Evolutionary conservation across 2,888 invertebrate species (phyloP), one percentile per base, ranked within the genome.

Genomic region (Strigamia crassipes): DNA sequence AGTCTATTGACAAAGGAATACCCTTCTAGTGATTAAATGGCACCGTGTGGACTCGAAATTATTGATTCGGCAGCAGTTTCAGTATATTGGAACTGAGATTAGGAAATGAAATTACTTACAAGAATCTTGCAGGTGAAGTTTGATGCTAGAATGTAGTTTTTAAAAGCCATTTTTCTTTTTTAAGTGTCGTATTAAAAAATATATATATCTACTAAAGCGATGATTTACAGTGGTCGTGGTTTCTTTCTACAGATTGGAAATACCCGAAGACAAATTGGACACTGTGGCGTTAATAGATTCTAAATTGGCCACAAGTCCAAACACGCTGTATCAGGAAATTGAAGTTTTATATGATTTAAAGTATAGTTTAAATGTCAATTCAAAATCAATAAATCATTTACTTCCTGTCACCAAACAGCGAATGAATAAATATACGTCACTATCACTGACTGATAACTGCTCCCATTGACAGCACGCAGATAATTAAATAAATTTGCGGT

Each of bases 1-100:
- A 56, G 46, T 18, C 9, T n/a, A 56, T 56, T 56, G 56, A 56
- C 56, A 56, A 56, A 56, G 56, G 56, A 56, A 56, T n/a, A 56
- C 56, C 12, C 18, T 9, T 38, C 38, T 2, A 56, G 56, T 56
- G 18, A 56, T 56, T 18, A 56, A 56, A 56, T 56, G 56, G 56
- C 56, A 18, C 56, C 56, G n/a, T 56, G 56, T 56, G 56, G 56
- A 56, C 56, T 56, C 4, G 15, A 56, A 56, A 18, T 56, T 56
- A 56, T 56, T 56, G 56, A 56, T 56, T 56, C 18, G 9, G 18
- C 18, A n/a, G 18, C 15, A 56, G n/a, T 56, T 56, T 56, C 18
- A 15, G n/a, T 56, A 56, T 56, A 56, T 56, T 21, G 56, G 56
- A 18, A 56, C 8, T 21, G 9, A 18, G 18, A 56, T 56, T 18